Percentiles rank a stretch among this genome's conserved stretches.
These are phyloP conservation scores for Bradypodion ventrale DNA, from an alignment of 2,797 vertebrate genomes.

Conservation along the genomic window DNA sequence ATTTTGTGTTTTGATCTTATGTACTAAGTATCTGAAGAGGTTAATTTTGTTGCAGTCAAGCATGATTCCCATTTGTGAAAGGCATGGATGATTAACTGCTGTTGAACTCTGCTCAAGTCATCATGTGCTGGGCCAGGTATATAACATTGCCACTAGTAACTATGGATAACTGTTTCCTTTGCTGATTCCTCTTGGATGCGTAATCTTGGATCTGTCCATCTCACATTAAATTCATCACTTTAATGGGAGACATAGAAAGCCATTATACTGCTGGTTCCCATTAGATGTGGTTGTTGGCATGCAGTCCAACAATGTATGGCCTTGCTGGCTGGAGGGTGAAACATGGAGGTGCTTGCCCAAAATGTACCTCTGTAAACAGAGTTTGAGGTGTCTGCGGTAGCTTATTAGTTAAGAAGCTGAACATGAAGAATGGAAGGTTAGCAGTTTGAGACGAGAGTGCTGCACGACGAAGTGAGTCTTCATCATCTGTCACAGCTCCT, in stretches of 20 bases:
- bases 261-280: neutral
- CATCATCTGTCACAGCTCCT: too few species aligned
- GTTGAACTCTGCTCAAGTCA: conserved; percentile 39
- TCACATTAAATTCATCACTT: conserved; percentile 33
- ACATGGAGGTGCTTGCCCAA: too few species aligned
- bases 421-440: too few species aligned
- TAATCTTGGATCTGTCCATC: conserved; percentile 35
- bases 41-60: conserved; percentile 45
- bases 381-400: too few species aligned
- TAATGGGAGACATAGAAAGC: neutral
- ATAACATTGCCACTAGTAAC: conserved; percentile 33
- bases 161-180: conserved; percentile 19
- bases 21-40: conserved; percentile 2
- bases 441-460: too few species aligned
- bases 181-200: conserved; percentile 20
- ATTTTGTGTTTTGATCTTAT: conserved; percentile 34
- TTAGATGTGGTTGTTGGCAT: neutral
- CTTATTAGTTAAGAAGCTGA: too few species aligned
- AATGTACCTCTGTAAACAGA: too few species aligned
- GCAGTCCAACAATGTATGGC: too few species aligned
- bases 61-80: conserved; percentile 42
- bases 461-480: too few species aligned
- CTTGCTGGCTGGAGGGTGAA: too few species aligned
- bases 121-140: conserved; percentile 13
- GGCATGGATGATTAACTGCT: conserved; percentile 54